phyloP scores from a whole-genome alignment of 2,113 vertebrate species.

The Apteryx owenii region DNA sequence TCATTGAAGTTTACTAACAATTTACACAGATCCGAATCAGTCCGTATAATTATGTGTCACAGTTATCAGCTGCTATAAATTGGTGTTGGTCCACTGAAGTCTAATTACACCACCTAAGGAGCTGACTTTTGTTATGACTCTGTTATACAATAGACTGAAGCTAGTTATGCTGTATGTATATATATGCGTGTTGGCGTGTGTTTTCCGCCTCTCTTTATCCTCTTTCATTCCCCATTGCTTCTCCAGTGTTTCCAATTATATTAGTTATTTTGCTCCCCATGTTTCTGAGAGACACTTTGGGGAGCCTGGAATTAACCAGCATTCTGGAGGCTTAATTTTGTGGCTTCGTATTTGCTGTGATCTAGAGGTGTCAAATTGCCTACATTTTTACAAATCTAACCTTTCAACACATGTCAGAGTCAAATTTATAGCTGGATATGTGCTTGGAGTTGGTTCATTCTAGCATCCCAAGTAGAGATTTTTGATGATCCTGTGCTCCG shows the following conservation, averaged over 20 bases:
- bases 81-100: constrained; percentile 36
- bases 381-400: constrained; percentile 55
- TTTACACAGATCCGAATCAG: constrained; percentile 49
- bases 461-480: background rate
- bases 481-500: background rate
- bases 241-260: constrained; percentile 55
- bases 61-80: constrained; percentile 50
- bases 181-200: constrained; percentile 24
- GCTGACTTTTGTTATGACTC: constrained; percentile 66
- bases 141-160: constrained; percentile 52
- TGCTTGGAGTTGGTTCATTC: background rate
- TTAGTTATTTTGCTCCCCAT: constrained; percentile 13
- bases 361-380: constrained; percentile 59
- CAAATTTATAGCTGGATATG: constrained; percentile 33
- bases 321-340: constrained; percentile 11
- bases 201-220: constrained; percentile 40
- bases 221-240: constrained; percentile 37
- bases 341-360: constrained; percentile 21
- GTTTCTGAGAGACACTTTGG: constrained; percentile 36
- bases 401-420: constrained; percentile 42
- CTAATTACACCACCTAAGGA: constrained; percentile 65
- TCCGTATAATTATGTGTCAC: constrained; percentile 54
- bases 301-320: constrained; percentile 3
- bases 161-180: constrained; percentile 45
- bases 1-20: constrained; percentile 53